Base-by-base conservation (phyloP, 2,797 vertebrate genomes). In the Prionace glauca region DNA sequence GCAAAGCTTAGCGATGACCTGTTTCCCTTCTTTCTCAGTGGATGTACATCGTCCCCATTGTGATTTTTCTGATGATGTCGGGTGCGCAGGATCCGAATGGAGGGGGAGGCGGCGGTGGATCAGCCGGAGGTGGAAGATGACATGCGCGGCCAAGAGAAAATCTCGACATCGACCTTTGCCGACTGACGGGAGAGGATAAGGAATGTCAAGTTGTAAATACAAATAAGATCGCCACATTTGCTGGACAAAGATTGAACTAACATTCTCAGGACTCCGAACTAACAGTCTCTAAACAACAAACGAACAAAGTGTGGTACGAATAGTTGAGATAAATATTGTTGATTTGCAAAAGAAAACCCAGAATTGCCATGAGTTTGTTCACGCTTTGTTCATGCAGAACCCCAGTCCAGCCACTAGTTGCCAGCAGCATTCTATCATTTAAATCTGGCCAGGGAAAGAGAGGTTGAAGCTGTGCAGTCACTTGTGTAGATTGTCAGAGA, bases 11-110 rank as follows among this genome's bases (percentile, higher is more conserved):
- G 22, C 41, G 65, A 24, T 92, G n/a, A 92, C 16, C n/a, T 95
- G 50, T 22, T 87, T 41, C 62, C 84, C 56, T 29, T 95, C 91
- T 95, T 11, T 95, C 74, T 0, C 97, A 99, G 99, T 99, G 99
- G 99, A 99, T 99, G 99, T 99, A 99, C 97, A 99, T 99, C 88
- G 98, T 99, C 79, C 99, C 99, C 11, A 98, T 99, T 0, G 98
- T 99, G 96, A 98, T 99, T 95, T 99, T 99, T 97, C 97, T 99
- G 96, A 99, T 99, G 98, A 99, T 99, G 99, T 99, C 99, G 0
- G 99, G 99, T 7, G 98, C 98, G 0, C 99, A 99, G 5, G 99
- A 99, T 16, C 98, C 98, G 1, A 98, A 98, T 0, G 98, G 98
- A 81, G 98, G 98, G 77, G 98, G 98, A 14, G 98, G 97, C 0